Evolutionary conservation across 2,113 vertebrate species (phyloP).

Genomic region (Phalacrocorax brasilianus): DNA sequence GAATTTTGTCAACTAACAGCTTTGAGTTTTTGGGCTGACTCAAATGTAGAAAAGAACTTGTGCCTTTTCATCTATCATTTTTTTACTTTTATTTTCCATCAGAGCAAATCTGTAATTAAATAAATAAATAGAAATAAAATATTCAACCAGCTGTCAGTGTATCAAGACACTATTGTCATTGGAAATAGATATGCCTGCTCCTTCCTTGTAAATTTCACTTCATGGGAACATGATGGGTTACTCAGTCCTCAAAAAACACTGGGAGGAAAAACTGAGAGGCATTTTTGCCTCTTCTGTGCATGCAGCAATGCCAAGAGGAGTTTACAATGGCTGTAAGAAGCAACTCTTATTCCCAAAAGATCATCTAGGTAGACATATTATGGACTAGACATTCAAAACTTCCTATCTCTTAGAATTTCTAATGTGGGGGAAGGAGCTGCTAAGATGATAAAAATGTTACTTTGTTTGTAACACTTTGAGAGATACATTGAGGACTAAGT

Average conservation of each 20-base stretch:
- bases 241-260: neutral
- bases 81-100: neutral
- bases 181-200: neutral
- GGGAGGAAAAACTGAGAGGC: neutral
- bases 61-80: neutral
- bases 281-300: neutral
- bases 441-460: neutral
- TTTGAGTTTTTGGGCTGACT: neutral
- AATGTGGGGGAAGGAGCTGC: fast-evolving
- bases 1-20: neutral
- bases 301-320: neutral
- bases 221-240: neutral
- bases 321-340: neutral
- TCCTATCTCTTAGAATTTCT: neutral
- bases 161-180: neutral
- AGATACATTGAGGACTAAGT: neutral
- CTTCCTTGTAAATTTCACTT: neutral
- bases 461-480: neutral
- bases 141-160: neutral
- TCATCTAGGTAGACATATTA: neutral
- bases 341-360: neutral
- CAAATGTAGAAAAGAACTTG: neutral
- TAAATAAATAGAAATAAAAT: neutral
- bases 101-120: neutral
- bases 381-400: neutral